phyloP scores from a whole-genome alignment of 2,797 vertebrate genomes.

The Etheostoma nigrum region DNA sequence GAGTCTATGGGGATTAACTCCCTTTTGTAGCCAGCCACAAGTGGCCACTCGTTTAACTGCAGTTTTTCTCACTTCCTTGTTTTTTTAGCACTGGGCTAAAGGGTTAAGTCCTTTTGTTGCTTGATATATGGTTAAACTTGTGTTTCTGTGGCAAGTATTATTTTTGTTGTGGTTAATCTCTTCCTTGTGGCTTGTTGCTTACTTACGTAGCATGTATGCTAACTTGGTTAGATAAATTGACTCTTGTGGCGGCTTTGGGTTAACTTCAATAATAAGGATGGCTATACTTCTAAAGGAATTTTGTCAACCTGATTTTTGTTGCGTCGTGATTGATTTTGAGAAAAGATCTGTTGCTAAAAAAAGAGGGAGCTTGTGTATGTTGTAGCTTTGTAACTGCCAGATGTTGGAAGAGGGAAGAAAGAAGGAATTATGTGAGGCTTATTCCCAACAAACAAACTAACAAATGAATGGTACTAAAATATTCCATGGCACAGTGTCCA shows the following conservation, averaged over 20 bases:
- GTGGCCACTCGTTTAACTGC: no score
- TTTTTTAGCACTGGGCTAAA: no score
- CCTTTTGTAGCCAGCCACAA: no score
- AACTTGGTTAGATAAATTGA: neutral
- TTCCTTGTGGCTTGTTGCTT: neutral
- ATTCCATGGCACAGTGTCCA: neutral
- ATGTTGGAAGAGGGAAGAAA: neutral
- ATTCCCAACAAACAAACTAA: neutral
- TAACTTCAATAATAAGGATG: neutral
- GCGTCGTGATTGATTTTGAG: no score
- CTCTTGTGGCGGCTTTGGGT: neutral
- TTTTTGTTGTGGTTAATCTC: neutral
- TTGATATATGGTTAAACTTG: neutral
- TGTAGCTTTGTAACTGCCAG: neutral
- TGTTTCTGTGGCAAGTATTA: no score
- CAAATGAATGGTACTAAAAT: conserved; percentile 4
- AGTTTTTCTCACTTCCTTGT: no score
- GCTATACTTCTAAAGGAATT: neutral
- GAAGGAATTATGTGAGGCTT: neutral
- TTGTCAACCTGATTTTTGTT: neutral
- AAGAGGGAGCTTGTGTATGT: neutral
- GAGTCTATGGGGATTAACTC: no score
- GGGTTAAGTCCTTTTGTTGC: no score
- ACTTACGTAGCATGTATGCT: neutral
- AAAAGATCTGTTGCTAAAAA: neutral